Base-by-base conservation (phyloP, 2,113 vertebrate genomes). In the Phoxinus phoxinus region DNA sequence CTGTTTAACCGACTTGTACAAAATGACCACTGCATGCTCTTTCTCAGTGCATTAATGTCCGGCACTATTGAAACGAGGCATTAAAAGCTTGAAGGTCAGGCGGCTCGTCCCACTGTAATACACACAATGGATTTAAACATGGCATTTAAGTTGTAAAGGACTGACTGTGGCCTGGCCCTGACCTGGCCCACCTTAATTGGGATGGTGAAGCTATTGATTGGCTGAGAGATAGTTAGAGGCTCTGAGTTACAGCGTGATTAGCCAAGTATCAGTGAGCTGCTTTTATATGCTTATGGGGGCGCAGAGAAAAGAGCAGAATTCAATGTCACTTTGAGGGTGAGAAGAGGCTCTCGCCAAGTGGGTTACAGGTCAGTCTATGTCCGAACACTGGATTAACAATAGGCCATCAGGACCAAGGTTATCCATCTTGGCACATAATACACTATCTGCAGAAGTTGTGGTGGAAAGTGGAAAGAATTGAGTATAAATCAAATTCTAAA, bases 181-280 rank as follows among this genome's bases (percentile, higher is more conserved):
- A 95, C 94, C 94, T 90, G 79, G 84, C 87, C 89, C 89, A 88
- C 91, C 93, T 94, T 95, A 94, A 95, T 95, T 95, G 93, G 94
- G 91, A 93, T 93, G 94, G 93, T 94, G 90, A 89, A 83, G 90
- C 90, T 94, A 95, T 95, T 94, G 95, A 95, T 95, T 92, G 90
- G 87, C 81, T 88, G 90, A 92, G 93, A 90, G 91, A 92, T 85
- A 75, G 90, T 89, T 87, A 81, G 88, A 59, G 83, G 90, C 89
- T 88, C 89, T 94, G 92, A 94, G 91, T 94, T 94, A 95, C 92
- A 88, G 90, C 90, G 89, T 92, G 93, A 94, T 94, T 94, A 94
- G 92, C 74, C 81, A 87, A 81, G 81, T 87, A 86, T 85, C 83
- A 85, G 51, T 69, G 76, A 81, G 19, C 67, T 72, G 58, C 88